Evolutionary conservation across 2,113 vertebrate species (phyloP).

Genomic region (Lanius ludovicianus): DNA sequence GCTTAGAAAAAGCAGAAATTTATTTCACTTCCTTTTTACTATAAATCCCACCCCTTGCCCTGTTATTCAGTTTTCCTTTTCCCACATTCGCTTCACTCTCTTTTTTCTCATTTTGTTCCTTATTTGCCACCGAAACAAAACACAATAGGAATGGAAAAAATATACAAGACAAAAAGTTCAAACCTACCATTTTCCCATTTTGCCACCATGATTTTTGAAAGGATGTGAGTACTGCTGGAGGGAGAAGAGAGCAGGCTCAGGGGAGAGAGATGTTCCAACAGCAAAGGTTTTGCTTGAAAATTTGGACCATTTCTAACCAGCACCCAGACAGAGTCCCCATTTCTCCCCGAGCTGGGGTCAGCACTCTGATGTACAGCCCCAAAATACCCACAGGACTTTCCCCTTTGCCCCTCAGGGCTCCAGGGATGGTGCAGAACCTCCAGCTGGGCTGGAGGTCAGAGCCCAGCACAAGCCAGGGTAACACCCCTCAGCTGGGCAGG

Average conservation of each 20-base stretch:
- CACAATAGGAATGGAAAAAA: background rate
- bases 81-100: background rate
- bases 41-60: background rate
- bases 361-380: background rate
- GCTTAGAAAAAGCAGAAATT: background rate
- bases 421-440: background rate
- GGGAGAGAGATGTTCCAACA: background rate
- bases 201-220: background rate
- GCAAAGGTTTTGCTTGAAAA: background rate
- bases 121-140: background rate
- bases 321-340: background rate
- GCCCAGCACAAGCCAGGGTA: background rate
- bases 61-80: background rate
- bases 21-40: background rate
- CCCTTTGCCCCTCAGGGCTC: background rate
- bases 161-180: fast-evolving
- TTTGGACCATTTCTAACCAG: background rate
- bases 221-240: background rate
- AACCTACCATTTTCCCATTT: background rate
- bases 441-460: background rate
- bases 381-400: background rate
- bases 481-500: background rate
- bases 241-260: background rate
- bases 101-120: background rate
- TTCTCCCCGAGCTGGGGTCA: background rate